Conservation (phyloP, 2,888 invertebrate genomes). For the Eristalinus sepulchralis region DNA sequence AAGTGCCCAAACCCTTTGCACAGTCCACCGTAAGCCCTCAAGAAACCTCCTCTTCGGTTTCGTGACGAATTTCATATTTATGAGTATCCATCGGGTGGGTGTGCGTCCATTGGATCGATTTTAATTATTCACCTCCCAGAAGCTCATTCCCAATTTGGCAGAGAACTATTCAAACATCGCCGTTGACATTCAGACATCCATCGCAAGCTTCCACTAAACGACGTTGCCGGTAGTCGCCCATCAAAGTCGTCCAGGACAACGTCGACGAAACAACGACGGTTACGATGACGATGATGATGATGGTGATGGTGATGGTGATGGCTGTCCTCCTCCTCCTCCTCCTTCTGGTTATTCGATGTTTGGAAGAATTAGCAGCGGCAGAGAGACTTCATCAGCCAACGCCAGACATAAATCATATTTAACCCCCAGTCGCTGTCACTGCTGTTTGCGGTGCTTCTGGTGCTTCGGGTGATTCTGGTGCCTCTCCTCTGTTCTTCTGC, state of each 20-base stretch:
- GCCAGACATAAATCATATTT: constrained; percentile 71
- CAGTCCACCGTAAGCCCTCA: no score
- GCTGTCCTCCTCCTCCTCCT: constrained; percentile 15
- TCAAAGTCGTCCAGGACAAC: constrained; percentile 9
- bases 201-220: constrained; percentile 36
- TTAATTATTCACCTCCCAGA: constrained; percentile 49
- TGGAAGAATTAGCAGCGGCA: constrained; percentile 21
- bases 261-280: constrained; percentile 1
- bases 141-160: neutral
- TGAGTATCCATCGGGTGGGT: neutral
- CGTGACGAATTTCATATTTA: constrained; percentile 43
- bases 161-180: constrained; percentile 44
- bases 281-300: constrained; percentile 4
- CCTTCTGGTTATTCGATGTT: constrained; percentile 4
- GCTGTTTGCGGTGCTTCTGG: neutral
- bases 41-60: neutral
- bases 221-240: constrained; percentile 18
- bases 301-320: neutral
- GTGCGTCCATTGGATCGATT: constrained; percentile 44
- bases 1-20: no score
- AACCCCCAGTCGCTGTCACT: constrained; percentile 3
- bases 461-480: no score
- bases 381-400: constrained; percentile 63
- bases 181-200: constrained; percentile 59
- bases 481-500: no score